Conservation (phyloP, 2,888 invertebrate genomes). For the Drosophila demipolita region DNA sequence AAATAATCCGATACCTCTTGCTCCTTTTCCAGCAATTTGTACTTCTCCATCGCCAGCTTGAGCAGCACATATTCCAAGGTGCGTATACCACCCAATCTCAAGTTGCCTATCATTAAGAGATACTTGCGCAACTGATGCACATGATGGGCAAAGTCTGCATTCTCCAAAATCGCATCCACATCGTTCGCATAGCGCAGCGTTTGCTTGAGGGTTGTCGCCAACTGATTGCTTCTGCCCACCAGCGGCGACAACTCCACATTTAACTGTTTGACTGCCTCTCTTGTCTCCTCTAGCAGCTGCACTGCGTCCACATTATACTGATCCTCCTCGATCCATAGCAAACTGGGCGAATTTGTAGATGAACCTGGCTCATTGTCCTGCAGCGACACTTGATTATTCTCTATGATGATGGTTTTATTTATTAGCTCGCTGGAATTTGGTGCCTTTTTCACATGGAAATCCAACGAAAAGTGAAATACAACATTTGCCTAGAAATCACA, state of each 20-base stretch:
- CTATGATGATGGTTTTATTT: constrained; percentile 53
- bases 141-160: constrained; percentile 35
- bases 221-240: constrained; percentile 68
- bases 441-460: constrained; percentile 60
- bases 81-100: constrained; percentile 53
- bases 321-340: constrained; percentile 51
- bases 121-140: constrained; percentile 64
- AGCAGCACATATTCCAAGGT: constrained; percentile 69
- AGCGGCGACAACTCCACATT: constrained; percentile 65
- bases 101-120: constrained; percentile 52
- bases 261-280: constrained; percentile 48
- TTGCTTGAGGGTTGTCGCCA: constrained; percentile 66
- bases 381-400: constrained; percentile 42
- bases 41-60: constrained; percentile 68
- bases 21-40: constrained; percentile 53
- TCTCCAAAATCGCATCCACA: constrained; percentile 52
- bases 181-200: constrained; percentile 64
- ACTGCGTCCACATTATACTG: constrained; percentile 44
- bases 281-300: constrained; percentile 46
- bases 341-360: constrained; percentile 17
- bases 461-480: constrained; percentile 63
- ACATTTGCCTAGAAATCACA: constrained; percentile 44
- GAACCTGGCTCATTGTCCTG: constrained; percentile 18
- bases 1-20: constrained; percentile 57
- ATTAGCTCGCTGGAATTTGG: constrained; percentile 33